Evolutionary conservation across 2,888 invertebrate species (phyloP), one percentile per base, ranked within the genome.

Genomic region (Phoronis australis): DNA sequence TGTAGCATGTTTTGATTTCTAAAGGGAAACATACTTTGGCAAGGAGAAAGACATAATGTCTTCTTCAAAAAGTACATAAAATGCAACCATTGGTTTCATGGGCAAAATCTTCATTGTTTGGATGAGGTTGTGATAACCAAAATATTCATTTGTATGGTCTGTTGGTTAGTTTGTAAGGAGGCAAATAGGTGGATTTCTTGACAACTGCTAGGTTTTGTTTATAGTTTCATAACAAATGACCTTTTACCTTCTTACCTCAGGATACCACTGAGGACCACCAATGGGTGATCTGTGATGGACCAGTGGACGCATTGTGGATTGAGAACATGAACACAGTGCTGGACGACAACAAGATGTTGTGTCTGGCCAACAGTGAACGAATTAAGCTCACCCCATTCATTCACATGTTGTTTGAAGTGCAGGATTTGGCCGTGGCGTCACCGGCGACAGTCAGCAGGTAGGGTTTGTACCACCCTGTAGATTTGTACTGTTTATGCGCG

Each of bases 281-380:
- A 68, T 93, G 92, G 92, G 83, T 92, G 46, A 84, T 91, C 38
- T 91, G 90, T 74, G 92, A 92, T 71, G 92, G 92, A 0, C 92
- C 74, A 4, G 91, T 93, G 0, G 92, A 92, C 73, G 91, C 92
- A 0, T 86, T 91, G 21, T 93, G 93, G 92, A 92, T 93, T 56
- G 93, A 93, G 76, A 92, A 91, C 71, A 85, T 93, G 83, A 92
- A 92, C 75, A 90, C 92, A 0, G 91, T 91, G 0, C 80, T 92
- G 4, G 93, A 93, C 68, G 92, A 93, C 69, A 93, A 93, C 73
- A 93, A 92, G 79, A 90, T 92, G 90, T 62, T 93, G 35, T 92
- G 92, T 64, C 79, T 93, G 35, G 90, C 91, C 1, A 92, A 92
- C 80, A 90, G 90, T 0, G 92, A 90, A 76, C 81, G 90, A 52